phyloP scores from a whole-genome alignment of 2,888 invertebrate species.

The Caenorhabditis macrosperma region DNA sequence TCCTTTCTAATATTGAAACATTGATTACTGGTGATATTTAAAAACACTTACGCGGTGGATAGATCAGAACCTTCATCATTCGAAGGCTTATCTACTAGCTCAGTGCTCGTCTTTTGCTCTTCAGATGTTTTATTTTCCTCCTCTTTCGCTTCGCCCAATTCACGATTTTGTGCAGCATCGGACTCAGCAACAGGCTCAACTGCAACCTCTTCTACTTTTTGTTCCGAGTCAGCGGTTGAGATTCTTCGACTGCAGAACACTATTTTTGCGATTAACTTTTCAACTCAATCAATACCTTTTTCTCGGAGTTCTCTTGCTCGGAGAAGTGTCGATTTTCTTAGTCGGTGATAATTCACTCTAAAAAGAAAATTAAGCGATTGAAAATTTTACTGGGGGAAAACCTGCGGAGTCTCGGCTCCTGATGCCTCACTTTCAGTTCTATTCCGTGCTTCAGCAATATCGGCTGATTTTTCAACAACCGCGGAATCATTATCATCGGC shows the following conservation, averaged over 20 bases:
- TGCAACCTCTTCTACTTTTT: too few relatives aligned
- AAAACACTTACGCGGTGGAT: neutral
- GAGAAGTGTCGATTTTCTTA: slow-evolving; percentile 9
- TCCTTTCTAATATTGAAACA: slow-evolving; percentile 8
- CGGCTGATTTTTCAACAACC: slow-evolving; percentile 53
- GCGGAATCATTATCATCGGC: slow-evolving; percentile 52
- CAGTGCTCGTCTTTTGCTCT: neutral
- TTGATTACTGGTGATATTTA: too few relatives aligned
- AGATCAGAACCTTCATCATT: neutral
- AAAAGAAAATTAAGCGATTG: neutral
- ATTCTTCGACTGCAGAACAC: neutral
- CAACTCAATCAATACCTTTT: slow-evolving; percentile 4
- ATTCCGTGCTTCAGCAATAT: slow-evolving; percentile 30
- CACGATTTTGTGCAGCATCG: slow-evolving; percentile 20
- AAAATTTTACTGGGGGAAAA: neutral
- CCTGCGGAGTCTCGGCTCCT: slow-evolving; percentile 21
- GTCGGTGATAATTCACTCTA: slow-evolving; percentile 25
- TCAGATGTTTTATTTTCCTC: neutral
- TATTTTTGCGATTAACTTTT: neutral
- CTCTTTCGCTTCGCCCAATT: too few relatives aligned
- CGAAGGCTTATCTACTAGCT: neutral
- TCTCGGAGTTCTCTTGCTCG: slow-evolving; percentile 27
- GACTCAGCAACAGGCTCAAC: neutral
- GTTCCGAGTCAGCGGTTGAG: neutral
- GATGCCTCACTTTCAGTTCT: slow-evolving; percentile 38